Conservation (phyloP, 2,888 invertebrate species). For the Sisyra terminalis region DNA sequence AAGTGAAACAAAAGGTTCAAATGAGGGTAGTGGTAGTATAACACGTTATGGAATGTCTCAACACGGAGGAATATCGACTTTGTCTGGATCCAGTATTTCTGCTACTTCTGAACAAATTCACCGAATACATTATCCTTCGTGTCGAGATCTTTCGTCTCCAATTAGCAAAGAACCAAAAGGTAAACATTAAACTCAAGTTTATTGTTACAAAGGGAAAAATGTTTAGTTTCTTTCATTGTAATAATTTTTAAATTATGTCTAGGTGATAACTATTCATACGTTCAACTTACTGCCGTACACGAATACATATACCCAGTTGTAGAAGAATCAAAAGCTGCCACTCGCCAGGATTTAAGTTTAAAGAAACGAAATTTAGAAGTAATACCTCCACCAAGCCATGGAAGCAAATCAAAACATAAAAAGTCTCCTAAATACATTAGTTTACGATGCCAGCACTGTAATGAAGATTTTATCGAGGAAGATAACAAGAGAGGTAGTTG, state of each 20-base stretch:
- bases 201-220: not conserved
- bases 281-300: constrained; percentile 65
- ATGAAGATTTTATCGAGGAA: constrained; percentile 66
- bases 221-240: not conserved
- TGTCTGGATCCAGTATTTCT: constrained; percentile 20
- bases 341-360: constrained; percentile 38
- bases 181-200: not conserved
- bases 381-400: constrained; percentile 29
- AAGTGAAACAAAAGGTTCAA: constrained; percentile 59
- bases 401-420: constrained; percentile 22
- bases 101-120: constrained; percentile 27
- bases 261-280: constrained; percentile 65
- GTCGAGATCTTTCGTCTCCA: constrained; percentile 5
- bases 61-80: constrained; percentile 29
- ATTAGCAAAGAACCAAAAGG: constrained; percentile 7
- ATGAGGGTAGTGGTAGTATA: constrained; percentile 39
- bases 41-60: constrained; percentile 25
- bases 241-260: constrained; percentile 11
- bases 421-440: constrained; percentile 26
- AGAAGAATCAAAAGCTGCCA: constrained; percentile 29
- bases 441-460: constrained; percentile 49
- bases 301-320: constrained; percentile 78
- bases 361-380: constrained; percentile 46
- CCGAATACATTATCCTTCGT: constrained; percentile 39
- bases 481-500: constrained; percentile 76